These are phyloP conservation scores for Rhagoletis zephyria DNA, from an alignment of 1,140 invertebrate genomes.

Conservation along the genomic window DNA sequence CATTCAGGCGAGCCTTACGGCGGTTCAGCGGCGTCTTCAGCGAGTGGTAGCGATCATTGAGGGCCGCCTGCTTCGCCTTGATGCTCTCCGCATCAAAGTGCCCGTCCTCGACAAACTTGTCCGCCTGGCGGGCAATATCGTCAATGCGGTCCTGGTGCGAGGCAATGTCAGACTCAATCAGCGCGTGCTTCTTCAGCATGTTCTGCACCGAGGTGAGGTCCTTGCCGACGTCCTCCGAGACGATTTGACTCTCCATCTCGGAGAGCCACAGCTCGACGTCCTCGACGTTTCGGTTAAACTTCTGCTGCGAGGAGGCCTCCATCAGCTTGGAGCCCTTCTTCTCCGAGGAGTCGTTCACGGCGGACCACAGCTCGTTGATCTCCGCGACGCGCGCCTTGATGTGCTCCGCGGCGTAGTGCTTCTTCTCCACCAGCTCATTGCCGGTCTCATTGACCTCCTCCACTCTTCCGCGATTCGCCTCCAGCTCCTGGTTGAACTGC, in stretches of 20 bases:
- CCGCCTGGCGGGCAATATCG: slow-evolving; percentile 85
- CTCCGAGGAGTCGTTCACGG: slow-evolving; percentile 90
- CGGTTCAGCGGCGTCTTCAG: slow-evolving; percentile 90
- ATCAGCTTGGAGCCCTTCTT: slow-evolving; percentile 91
- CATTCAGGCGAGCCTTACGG: slow-evolving; percentile 89
- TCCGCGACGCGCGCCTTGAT: slow-evolving; percentile 90
- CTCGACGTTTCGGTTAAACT: slow-evolving; percentile 97
- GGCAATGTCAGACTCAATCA: slow-evolving; percentile 96
- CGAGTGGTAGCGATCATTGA: slow-evolving; percentile 87
- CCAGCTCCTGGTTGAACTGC: slow-evolving; percentile 96
- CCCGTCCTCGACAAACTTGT: slow-evolving; percentile 90
- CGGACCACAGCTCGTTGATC: slow-evolving; percentile 93
- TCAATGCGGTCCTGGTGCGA: slow-evolving; percentile 97
- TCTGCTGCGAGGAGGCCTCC: slow-evolving; percentile 97
- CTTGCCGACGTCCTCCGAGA: slow-evolving; percentile 98
- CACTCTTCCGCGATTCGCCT: slow-evolving; percentile 92
- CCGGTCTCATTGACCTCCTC: slow-evolving; percentile 93
- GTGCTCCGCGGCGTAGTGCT: slow-evolving; percentile 85
- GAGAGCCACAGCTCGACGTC: slow-evolving; percentile 98
- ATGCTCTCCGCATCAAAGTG: slow-evolving; percentile 99
- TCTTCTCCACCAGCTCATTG: slow-evolving; percentile 82
- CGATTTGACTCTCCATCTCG: slow-evolving; percentile 95
- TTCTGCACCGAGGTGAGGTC: slow-evolving; percentile 96
- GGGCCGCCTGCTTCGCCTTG: slow-evolving; percentile 84
- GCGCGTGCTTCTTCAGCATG: slow-evolving; percentile 96